Evolutionary conservation across 1,140 invertebrate genomes (phyloP).

Genomic region (Ladona fulva): DNA sequence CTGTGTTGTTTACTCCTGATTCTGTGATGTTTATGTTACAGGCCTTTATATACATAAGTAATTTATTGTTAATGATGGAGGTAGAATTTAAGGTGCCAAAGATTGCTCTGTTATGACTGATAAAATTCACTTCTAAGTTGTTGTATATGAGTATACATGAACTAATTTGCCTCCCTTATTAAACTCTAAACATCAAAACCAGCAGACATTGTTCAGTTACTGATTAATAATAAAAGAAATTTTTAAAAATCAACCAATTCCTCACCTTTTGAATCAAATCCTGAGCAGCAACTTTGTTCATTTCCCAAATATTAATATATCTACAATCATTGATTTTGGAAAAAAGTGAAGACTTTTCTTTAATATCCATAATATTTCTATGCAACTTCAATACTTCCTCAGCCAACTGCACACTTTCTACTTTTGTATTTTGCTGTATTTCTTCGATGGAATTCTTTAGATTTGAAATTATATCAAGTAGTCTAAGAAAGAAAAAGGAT

Average conservation of each 20-base stretch:
- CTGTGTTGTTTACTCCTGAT: no score
- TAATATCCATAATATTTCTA: constrained; percentile 52
- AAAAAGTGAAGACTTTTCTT: constrained; percentile 56
- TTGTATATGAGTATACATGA: no score
- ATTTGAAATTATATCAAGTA: constrained; percentile 57
- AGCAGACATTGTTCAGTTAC: no score
- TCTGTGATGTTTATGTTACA: no score
- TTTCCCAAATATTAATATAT: constrained; percentile 52
- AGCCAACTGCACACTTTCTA: constrained; percentile 45
- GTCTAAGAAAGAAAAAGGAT: constrained; percentile 45
- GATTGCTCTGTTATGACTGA: no score
- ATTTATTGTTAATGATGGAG: no score
- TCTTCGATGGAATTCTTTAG: constrained; percentile 51
- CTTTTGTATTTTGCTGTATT: constrained; percentile 46
- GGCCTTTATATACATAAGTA: no score
- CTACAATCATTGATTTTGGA: constrained; percentile 45
- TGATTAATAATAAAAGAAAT: no score
- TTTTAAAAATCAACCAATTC: constrained; percentile 12
- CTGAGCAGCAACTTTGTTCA: constrained; percentile 53
- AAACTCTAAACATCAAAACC: no score
- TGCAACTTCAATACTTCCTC: constrained; percentile 52
- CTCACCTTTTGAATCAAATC: constrained; percentile 42
- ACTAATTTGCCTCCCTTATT: no score
- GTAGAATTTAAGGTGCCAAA: no score
- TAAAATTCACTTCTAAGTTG: no score